phyloP scores from a whole-genome alignment of 2,888 invertebrate genomes.

The Andrena trimmerana region DNA sequence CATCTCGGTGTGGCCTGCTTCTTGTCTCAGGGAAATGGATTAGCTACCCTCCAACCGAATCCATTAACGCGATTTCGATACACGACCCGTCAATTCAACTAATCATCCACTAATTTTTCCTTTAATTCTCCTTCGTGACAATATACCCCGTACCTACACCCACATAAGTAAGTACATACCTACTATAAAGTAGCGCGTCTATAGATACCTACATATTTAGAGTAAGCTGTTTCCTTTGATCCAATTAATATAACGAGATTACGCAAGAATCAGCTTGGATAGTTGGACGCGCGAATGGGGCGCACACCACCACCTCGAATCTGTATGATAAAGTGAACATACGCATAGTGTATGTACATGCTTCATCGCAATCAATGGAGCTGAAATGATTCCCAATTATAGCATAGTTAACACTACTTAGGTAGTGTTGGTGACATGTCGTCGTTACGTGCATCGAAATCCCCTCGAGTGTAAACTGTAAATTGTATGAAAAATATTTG shows the following conservation, averaged over 20 bases:
- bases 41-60: slow-evolving; percentile 52
- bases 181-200: no score
- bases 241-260: slow-evolving; percentile 1
- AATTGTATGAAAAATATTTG: no score
- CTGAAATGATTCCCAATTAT: no score
- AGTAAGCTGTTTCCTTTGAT: slow-evolving; percentile 2
- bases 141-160: background rate
- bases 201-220: background rate
- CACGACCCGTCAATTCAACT: slow-evolving; percentile 1
- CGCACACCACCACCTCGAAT: background rate
- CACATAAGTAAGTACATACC: no score
- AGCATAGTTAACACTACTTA: no score
- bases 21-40: slow-evolving; percentile 69
- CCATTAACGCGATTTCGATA: slow-evolving; percentile 52
- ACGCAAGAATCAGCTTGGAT: background rate
- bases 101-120: slow-evolving; percentile 22
- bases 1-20: slow-evolving; percentile 68
- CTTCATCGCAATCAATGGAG: no score
- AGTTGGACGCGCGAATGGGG: background rate
- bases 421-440: no score
- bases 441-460: no score
- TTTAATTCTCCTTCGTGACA: slow-evolving; percentile 13
- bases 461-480: no score
- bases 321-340: background rate
- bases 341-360: no score